phyloP scores from a whole-genome alignment of 2,113 vertebrate genomes.

The Sminthopsis crassicaudata region DNA sequence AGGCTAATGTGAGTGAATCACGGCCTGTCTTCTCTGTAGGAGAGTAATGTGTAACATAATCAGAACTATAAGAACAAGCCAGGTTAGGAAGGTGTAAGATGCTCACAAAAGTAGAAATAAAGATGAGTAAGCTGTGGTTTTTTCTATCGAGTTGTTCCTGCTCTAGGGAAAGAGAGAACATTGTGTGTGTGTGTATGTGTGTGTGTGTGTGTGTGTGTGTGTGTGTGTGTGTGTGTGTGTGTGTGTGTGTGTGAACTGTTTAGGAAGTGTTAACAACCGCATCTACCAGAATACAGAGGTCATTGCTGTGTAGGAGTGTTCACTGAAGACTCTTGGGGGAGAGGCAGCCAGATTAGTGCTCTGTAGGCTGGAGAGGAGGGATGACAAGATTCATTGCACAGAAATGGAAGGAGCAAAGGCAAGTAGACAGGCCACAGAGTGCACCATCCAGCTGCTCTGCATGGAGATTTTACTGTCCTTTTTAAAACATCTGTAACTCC shows the following conservation, averaged over 20 bases:
- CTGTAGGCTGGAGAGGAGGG: neutral
- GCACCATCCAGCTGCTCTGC: neutral
- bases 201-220: too few relatives aligned
- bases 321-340: neutral
- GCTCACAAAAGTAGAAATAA: neutral
- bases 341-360: neutral
- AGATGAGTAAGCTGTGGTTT: neutral
- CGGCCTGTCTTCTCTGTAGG: neutral
- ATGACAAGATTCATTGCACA: neutral
- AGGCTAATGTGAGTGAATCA: neutral
- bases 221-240: too few relatives aligned
- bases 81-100: neutral
- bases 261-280: neutral
- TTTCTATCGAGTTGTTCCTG: neutral
- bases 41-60: neutral
- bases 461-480: neutral
- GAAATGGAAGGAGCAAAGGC: neutral
- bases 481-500: neutral
- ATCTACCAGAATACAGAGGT: neutral
- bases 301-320: neutral
- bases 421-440: neutral
- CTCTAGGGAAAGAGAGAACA: neutral
- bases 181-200: rapidly evolving
- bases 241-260: neutral
- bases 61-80: neutral